phyloP scores from a whole-genome alignment of 2,113 vertebrate species.

The Rissa tridactyla region DNA sequence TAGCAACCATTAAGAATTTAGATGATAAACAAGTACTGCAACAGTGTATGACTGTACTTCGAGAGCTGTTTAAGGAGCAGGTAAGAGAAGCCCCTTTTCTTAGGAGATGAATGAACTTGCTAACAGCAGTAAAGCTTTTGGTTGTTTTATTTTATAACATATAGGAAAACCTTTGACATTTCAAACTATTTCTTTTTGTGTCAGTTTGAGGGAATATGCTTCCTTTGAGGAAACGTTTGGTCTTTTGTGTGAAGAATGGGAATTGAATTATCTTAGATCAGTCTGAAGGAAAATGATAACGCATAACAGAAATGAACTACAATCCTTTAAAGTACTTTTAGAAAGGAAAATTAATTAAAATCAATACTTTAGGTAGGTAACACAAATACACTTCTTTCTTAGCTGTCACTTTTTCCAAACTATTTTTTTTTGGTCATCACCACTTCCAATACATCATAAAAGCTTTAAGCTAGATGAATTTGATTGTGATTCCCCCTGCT shows the following conservation, averaged over 20 bases:
- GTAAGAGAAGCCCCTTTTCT: constrained; percentile 64
- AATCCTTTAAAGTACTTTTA: neutral
- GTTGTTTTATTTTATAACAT: neutral
- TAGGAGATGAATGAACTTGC: neutral
- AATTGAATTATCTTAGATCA: neutral
- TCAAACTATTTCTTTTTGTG: neutral
- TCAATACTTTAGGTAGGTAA: neutral
- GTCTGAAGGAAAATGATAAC: neutral
- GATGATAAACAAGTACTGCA: constrained; percentile 87
- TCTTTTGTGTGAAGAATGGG: neutral
- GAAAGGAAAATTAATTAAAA: neutral
- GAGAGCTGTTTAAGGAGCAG: constrained; percentile 94
- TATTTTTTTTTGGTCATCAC: neutral
- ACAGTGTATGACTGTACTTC: constrained; percentile 87
- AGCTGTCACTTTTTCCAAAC: neutral
- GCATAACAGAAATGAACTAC: neutral
- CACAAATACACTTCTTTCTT: neutral
- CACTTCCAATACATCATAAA: neutral
- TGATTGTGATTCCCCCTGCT: neutral
- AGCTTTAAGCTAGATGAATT: neutral
- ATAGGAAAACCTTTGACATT: neutral
- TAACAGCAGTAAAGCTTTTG: neutral
- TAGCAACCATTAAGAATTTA: constrained; percentile 78
- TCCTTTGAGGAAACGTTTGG: neutral
- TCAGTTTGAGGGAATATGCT: neutral